Conservation (phyloP, 2,888 invertebrate species). For the Steinernema scapterisci region DNA sequence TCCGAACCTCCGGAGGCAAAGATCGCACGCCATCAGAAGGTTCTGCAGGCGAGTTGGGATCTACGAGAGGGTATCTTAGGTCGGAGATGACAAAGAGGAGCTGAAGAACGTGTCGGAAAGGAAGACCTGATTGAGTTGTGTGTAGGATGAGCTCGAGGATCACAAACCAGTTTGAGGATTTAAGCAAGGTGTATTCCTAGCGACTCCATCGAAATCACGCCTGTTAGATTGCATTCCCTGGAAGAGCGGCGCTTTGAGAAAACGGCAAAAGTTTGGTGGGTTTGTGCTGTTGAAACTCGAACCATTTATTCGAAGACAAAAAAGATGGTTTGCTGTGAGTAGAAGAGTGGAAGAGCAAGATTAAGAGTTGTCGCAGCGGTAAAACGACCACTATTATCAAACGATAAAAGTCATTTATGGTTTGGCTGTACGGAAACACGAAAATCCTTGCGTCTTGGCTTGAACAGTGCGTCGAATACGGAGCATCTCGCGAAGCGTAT, state of each 20-base stretch:
- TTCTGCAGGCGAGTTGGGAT: conserved; percentile 54
- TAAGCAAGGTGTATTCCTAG: conserved; percentile 54
- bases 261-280: conserved; percentile 77
- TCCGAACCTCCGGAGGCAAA: conserved; percentile 61
- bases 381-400: too few relatives aligned
- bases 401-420: too few relatives aligned
- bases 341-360: too few relatives aligned
- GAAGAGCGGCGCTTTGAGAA: conserved; percentile 20
- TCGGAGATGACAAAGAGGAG: conserved; percentile 63
- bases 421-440: too few relatives aligned
- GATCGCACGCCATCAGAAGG: conserved; percentile 61
- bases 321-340: too few relatives aligned
- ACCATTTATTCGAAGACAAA: too few relatives aligned
- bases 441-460: too few relatives aligned
- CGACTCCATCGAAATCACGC: conserved; percentile 47
- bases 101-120: conserved; percentile 66
- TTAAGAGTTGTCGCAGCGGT: too few relatives aligned
- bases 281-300: conserved; percentile 93
- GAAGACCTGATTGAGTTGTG: conserved; percentile 53
- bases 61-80: conserved; percentile 53
- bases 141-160: too few relatives aligned
- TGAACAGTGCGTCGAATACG: too few relatives aligned
- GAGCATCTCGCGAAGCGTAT: conserved; percentile 98
- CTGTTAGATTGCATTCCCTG: conserved; percentile 63
- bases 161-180: conserved; percentile 40